Conservation (phyloP, 2,797 vertebrate genomes). For the Channallabes apus region DNA sequence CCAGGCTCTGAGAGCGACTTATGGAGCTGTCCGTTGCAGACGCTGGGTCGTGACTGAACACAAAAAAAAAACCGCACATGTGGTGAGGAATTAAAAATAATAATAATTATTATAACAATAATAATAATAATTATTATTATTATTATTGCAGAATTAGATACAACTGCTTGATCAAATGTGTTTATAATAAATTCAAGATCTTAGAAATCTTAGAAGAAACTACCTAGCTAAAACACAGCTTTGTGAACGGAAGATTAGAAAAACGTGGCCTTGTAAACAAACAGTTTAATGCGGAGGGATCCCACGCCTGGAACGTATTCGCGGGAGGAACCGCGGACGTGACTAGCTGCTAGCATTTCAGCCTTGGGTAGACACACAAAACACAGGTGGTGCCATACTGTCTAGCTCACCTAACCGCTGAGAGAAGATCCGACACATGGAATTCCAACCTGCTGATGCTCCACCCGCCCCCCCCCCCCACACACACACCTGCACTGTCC, state of each 20-base stretch:
- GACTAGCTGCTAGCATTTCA: slow-evolving; percentile 53
- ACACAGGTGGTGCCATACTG: slow-evolving; percentile 57
- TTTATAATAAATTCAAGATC: background rate
- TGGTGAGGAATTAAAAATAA: too few relatives aligned
- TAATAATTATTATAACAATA: too few relatives aligned
- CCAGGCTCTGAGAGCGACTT: slow-evolving; percentile 63
- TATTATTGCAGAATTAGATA: background rate
- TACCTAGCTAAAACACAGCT: background rate
- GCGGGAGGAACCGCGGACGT: slow-evolving; percentile 31
- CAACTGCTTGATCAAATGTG: background rate
- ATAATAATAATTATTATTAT: too few relatives aligned
- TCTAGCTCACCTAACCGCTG: slow-evolving; percentile 58
- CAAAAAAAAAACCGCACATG: background rate
- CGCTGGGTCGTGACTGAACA: slow-evolving; percentile 78
- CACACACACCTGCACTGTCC: background rate
- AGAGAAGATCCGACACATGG: slow-evolving; percentile 44
- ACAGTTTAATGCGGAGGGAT: slow-evolving; percentile 29
- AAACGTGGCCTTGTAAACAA: background rate
- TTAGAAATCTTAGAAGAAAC: background rate
- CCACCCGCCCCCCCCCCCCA: slow-evolving; percentile 15
- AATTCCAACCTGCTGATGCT: slow-evolving; percentile 18
- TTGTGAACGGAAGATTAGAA: background rate
- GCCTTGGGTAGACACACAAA: slow-evolving; percentile 49
- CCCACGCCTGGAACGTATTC: slow-evolving; percentile 28
- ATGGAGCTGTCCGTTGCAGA: slow-evolving; percentile 76